phyloP scores from a whole-genome alignment of 2,888 invertebrate species.

The Drosophila paucipuncta region DNA sequence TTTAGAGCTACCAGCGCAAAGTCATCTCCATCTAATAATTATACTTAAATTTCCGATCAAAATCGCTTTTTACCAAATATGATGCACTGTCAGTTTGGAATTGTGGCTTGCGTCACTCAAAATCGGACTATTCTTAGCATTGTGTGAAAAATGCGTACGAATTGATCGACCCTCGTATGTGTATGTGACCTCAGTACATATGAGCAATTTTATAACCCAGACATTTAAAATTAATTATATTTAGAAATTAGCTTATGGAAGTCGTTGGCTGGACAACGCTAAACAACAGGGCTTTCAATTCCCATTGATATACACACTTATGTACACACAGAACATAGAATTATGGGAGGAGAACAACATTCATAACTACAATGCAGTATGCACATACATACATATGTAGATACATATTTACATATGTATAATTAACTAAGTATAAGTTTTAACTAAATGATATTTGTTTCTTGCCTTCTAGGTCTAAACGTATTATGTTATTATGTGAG shows the following conservation, averaged over 20 bases:
- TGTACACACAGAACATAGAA: conserved; percentile 1
- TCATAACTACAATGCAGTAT: conserved; percentile 9
- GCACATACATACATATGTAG: background rate
- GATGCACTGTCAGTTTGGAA: background rate
- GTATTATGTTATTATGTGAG: conserved; percentile 40
- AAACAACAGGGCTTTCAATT: conserved; percentile 6
- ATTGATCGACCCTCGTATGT: conserved; percentile 27
- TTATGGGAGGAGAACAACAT: conserved; percentile 12
- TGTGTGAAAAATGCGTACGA: background rate
- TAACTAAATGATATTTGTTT: conserved; percentile 32
- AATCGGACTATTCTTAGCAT: background rate
- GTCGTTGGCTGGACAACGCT: conserved; percentile 45
- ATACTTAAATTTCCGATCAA: background rate
- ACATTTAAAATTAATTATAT: conserved; percentile 50
- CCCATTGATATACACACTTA: conserved; percentile 18
- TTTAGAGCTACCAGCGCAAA: background rate
- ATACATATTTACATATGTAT: conserved; percentile 2
- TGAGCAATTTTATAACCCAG: conserved; percentile 69
- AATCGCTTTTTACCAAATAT: background rate
- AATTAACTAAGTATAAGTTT: conserved; percentile 35
- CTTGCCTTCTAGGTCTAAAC: conserved; percentile 31
- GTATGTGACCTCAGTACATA: conserved; percentile 60
- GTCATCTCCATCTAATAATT: background rate
- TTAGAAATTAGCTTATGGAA: conserved; percentile 55
- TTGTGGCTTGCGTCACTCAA: background rate